Conservation (phyloP, 2,797 vertebrate species). For the Pseudomugil tenellus region DNA sequence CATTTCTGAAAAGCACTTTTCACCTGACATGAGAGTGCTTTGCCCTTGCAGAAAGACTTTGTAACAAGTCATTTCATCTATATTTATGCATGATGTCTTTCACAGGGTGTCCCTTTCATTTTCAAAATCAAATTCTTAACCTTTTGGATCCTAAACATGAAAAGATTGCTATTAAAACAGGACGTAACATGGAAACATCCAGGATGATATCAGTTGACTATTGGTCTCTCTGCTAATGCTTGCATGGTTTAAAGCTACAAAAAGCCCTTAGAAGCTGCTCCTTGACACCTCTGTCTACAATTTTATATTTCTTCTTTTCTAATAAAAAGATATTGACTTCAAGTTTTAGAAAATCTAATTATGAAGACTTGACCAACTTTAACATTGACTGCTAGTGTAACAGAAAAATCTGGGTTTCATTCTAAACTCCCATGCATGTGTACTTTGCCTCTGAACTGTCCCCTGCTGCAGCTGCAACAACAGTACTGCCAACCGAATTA, state of each 20-base stretch:
- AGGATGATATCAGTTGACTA: not conserved
- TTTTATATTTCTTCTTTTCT: no score
- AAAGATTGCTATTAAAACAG: not conserved
- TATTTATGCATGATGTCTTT: constrained; percentile 28
- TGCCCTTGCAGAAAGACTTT: constrained; percentile 42
- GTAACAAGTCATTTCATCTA: constrained; percentile 38
- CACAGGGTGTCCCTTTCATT: constrained; percentile 12
- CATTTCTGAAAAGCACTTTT: constrained; percentile 61
- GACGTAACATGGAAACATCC: not conserved
- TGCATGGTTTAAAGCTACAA: not conserved
- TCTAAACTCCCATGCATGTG: no score
- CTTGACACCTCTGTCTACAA: no score
- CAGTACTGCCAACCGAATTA: no score
- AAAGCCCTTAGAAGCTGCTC: no score
- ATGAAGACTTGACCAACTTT: no score
- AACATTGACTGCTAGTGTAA: no score
- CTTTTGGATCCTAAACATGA: constrained; percentile 9
- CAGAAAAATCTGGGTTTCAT: no score
- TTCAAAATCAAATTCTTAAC: constrained; percentile 9
- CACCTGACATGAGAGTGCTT: constrained; percentile 38
- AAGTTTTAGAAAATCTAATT: no score
- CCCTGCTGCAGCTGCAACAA: no score
- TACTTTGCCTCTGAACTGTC: no score
- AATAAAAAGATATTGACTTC: no score
- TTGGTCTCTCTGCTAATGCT: not conserved